phyloP scores from a whole-genome alignment of 2,888 invertebrate species.

The Entomobrya proxima region DNA sequence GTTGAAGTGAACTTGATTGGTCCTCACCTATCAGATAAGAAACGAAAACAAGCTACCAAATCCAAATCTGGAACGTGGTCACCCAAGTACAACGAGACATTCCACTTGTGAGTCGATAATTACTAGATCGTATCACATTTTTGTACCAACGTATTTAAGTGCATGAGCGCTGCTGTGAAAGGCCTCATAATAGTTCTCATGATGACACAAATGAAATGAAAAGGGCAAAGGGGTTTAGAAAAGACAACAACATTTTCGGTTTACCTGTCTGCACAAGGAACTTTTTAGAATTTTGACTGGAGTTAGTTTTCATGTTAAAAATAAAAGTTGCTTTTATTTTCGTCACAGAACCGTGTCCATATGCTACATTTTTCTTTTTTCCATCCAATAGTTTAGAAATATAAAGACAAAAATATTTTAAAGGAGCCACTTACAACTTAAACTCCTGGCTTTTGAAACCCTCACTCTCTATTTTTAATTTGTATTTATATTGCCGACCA shows the following conservation, averaged over 20 bases:
- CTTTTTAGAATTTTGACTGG: background rate
- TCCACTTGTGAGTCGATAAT: constrained; percentile 93
- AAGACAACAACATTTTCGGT: background rate
- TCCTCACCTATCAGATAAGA: constrained; percentile 97
- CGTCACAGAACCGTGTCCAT: background rate
- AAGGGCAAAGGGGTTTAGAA: too few species aligned
- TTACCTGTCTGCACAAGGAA: background rate
- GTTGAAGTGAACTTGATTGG: constrained; percentile 99
- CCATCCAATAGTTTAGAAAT: background rate
- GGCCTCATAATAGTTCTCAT: background rate
- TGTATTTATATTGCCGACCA: background rate
- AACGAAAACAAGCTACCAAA: constrained; percentile 97
- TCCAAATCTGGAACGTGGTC: constrained; percentile 99
- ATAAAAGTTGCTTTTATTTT: background rate
- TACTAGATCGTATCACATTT: constrained; percentile 55
- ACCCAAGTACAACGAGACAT: constrained; percentile 99
- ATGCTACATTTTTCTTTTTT: constrained; percentile 3
- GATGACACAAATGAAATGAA: too few species aligned
- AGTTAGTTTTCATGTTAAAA: background rate
- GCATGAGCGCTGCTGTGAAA: constrained; percentile 22
- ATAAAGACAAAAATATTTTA: background rate
- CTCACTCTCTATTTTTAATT: background rate
- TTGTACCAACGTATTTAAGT: background rate
- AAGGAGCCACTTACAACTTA: constrained; percentile 15
- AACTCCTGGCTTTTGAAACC: background rate